These are phyloP conservation scores for Sphinx pinastri DNA, from an alignment of 2,888 invertebrate genomes.

Conservation along the genomic window DNA sequence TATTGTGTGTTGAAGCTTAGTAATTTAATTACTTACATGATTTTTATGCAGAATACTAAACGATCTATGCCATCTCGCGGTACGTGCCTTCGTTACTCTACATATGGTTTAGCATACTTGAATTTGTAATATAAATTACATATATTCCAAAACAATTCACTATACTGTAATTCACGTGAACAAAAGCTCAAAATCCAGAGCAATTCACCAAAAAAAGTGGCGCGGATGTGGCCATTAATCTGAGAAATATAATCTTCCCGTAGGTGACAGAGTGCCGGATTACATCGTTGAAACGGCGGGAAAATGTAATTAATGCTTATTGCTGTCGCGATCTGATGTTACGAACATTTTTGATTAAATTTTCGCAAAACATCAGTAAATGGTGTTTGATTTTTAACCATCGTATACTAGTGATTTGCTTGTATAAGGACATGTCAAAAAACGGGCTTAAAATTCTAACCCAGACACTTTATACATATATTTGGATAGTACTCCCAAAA, in stretches of 20 bases:
- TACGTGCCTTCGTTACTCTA: no score
- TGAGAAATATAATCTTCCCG: conserved; percentile 51
- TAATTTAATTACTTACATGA: conserved; percentile 6
- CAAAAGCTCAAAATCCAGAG: neutral
- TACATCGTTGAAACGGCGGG: conserved; percentile 46
- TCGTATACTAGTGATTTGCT: neutral
- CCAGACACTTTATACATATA: no score
- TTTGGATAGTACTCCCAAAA: no score
- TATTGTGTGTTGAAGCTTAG: neutral
- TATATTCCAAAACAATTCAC: neutral
- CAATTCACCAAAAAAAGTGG: conserved; percentile 3
- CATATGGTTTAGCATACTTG: neutral
- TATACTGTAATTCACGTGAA: neutral
- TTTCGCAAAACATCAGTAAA: neutral
- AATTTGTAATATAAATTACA: neutral
- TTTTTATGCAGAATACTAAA: neutral
- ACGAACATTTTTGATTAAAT: conserved; percentile 24
- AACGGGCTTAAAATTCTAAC: neutral
- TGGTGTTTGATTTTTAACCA: neutral
- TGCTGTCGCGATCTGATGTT: conserved; percentile 47
- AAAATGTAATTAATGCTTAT: conserved; percentile 59
- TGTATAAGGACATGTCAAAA: neutral
- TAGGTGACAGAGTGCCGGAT: conserved; percentile 47
- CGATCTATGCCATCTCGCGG: neutral
- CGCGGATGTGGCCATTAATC: conserved; percentile 47